Evolutionary conservation across 2,113 vertebrate species (phyloP).

Genomic region (Melanostigma gelatinosum): DNA sequence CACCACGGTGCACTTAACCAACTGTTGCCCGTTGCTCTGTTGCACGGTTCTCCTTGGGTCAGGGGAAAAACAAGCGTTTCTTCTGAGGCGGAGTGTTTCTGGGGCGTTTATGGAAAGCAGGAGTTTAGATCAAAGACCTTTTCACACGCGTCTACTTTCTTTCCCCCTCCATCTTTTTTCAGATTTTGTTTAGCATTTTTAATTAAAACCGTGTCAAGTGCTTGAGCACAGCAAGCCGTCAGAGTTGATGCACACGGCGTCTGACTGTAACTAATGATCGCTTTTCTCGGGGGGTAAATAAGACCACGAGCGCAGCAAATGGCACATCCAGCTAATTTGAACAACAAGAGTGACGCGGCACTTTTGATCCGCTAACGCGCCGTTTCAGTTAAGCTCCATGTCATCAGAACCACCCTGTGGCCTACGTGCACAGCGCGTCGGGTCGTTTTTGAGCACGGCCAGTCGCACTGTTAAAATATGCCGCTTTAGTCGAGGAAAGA

Average conservation of each 20-base stretch:
- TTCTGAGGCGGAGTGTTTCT: constrained; percentile 10
- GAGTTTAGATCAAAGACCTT: constrained; percentile 49
- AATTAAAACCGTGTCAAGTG: constrained; percentile 34
- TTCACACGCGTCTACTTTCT: neutral
- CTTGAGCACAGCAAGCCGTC: constrained; percentile 34
- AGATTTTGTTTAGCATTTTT: constrained; percentile 38
- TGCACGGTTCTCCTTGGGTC: constrained; percentile 18
- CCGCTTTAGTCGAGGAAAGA: neutral
- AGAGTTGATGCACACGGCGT: constrained; percentile 1
- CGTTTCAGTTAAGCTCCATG: constrained; percentile 26
- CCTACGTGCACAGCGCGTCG: constrained; percentile 16
- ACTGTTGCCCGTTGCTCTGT: neutral
- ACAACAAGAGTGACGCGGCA: constrained; percentile 24
- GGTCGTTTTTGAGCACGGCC: constrained; percentile 6
- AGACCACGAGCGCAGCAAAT: constrained; percentile 16
- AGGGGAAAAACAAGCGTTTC: neutral
- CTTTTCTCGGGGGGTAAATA: constrained; percentile 13
- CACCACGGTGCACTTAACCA: neutral
- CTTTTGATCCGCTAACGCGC: constrained; percentile 37
- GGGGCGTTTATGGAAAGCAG: neutral
- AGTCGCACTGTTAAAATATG: neutral
- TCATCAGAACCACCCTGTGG: constrained; percentile 20
- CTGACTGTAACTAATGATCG: constrained; percentile 47
- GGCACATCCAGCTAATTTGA: constrained; percentile 33
- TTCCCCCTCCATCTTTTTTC: neutral